These are phyloP conservation scores for Brachylomia viminalis DNA, from an alignment of 2,888 invertebrate genomes.

Conservation along the genomic window DNA sequence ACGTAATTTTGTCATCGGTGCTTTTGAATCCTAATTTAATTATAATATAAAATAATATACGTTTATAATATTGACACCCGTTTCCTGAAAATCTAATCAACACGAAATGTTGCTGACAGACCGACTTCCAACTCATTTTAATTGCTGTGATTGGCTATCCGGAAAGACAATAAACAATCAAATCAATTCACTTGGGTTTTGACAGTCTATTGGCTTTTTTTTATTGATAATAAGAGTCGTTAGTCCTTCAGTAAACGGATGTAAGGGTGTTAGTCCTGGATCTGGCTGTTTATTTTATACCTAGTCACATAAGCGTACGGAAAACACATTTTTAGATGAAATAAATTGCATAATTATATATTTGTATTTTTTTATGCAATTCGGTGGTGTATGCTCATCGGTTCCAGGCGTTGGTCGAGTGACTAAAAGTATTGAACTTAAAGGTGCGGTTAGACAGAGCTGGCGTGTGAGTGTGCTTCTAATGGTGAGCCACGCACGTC, in stretches of 20 bases:
- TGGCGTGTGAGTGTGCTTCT: not conserved
- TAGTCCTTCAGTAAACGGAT: not conserved
- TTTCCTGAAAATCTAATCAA: constrained; percentile 11
- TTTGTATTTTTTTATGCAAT: not conserved
- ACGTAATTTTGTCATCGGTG: constrained; percentile 56
- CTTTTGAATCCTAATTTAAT: constrained; percentile 66
- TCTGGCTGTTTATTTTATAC: constrained; percentile 57
- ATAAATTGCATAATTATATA: not conserved
- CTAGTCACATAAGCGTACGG: constrained; percentile 64
- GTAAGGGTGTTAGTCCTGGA: constrained; percentile 29
- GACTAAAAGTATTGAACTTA: not conserved
- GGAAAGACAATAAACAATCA: not conserved
- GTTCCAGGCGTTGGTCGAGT: not conserved
- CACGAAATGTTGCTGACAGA: not conserved
- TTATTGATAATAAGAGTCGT: not conserved
- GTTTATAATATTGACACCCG: constrained; percentile 19
- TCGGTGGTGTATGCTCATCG: not conserved
- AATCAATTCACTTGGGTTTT: not conserved
- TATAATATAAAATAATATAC: constrained; percentile 30
- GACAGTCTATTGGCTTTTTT: not conserved
- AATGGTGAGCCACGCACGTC: not conserved
- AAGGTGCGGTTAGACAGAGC: not conserved
- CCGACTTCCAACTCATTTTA: not conserved
- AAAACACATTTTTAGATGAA: constrained; percentile 1
- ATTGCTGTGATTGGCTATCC: not conserved